A percentile compares a stretch with the other conserved stretches of the same genome.
Conservation (phyloP, 1,140 invertebrate genomes). For the Lordiphosa stackelbergi region DNA sequence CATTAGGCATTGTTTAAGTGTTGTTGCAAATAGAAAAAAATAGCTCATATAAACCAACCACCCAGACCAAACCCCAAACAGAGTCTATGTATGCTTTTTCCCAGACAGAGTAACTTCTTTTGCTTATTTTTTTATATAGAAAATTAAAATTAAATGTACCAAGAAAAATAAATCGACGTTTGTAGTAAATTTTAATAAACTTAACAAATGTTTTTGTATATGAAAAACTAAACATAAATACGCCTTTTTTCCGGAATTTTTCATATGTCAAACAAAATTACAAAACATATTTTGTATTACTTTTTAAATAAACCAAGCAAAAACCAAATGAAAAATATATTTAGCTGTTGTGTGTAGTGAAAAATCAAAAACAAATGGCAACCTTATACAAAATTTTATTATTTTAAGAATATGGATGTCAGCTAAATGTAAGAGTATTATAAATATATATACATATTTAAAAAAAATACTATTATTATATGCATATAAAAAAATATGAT, state of each 20-base stretch:
- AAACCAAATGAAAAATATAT: slow-evolving; percentile 23
- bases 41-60: slow-evolving; percentile 22
- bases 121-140: slow-evolving; percentile 3
- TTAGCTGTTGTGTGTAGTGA: slow-evolving; percentile 38
- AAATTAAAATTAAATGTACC: background rate
- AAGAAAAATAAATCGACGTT: background rate
- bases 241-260: slow-evolving; percentile 12
- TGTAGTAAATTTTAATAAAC: slow-evolving; percentile 25
- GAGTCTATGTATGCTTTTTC: background rate
- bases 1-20: slow-evolving; percentile 20
- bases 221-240: slow-evolving; percentile 1
- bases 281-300: slow-evolving; percentile 68
- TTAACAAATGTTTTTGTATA: slow-evolving; percentile 1
- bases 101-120: background rate
- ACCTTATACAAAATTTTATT: slow-evolving; percentile 35
- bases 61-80: slow-evolving; percentile 15
- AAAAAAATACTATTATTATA: slow-evolving; percentile 7
- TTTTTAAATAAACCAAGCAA: slow-evolving; percentile 42
- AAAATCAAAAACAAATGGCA: slow-evolving; percentile 32
- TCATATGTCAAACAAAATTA: slow-evolving; percentile 15
- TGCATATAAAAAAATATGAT: slow-evolving; percentile 24
- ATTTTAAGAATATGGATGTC: slow-evolving; percentile 9
- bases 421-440: slow-evolving; percentile 45
- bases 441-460: slow-evolving; percentile 36
- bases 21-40: slow-evolving; percentile 38